A percentile compares a stretch with the other conserved stretches of the same genome.
Conservation (phyloP, 2,888 invertebrate genomes). For the Choreutis nemorana region DNA sequence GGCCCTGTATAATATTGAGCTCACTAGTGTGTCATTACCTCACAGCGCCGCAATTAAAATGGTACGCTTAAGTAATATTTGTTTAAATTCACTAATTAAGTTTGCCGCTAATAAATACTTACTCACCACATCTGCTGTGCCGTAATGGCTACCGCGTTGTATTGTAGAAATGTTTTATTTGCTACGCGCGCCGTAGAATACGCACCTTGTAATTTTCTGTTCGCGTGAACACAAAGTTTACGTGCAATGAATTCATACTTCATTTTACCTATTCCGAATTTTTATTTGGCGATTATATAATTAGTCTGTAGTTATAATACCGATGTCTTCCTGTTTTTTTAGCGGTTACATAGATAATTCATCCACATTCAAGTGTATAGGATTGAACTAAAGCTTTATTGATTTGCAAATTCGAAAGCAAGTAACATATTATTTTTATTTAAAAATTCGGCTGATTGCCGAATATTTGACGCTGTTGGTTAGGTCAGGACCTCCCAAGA, state of each 20-base stretch:
- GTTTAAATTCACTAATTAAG: slow-evolving; percentile 60
- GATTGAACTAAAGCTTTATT: no score
- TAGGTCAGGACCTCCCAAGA: slow-evolving; percentile 53
- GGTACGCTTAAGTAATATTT: slow-evolving; percentile 57
- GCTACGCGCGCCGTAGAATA: slow-evolving; percentile 24
- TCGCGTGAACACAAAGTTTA: slow-evolving; percentile 32
- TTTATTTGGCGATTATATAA: no score
- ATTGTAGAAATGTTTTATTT: slow-evolving; percentile 47
- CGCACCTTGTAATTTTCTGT: slow-evolving; percentile 41
- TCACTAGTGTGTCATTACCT: slow-evolving; percentile 33
- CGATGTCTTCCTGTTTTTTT: no score
- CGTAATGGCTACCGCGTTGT: slow-evolving; percentile 32
- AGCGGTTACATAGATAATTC: no score
- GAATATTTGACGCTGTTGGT: slow-evolving; percentile 50
- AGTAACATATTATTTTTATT: no score
- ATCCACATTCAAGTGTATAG: no score
- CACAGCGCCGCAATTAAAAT: slow-evolving; percentile 43
- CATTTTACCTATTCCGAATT: slow-evolving; percentile 2
- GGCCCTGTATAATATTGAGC: neutral
- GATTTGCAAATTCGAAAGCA: no score
- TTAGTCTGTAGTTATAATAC: no score
- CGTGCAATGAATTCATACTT: slow-evolving; percentile 15
- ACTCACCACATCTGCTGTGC: slow-evolving; percentile 52
- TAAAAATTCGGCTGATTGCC: slow-evolving; percentile 63
- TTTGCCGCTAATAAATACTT: slow-evolving; percentile 55